Evolutionary conservation across 2,888 invertebrate genomes (phyloP), one percentile per base, ranked within the genome.

Genomic region (Epinotia bilunana): DNA sequence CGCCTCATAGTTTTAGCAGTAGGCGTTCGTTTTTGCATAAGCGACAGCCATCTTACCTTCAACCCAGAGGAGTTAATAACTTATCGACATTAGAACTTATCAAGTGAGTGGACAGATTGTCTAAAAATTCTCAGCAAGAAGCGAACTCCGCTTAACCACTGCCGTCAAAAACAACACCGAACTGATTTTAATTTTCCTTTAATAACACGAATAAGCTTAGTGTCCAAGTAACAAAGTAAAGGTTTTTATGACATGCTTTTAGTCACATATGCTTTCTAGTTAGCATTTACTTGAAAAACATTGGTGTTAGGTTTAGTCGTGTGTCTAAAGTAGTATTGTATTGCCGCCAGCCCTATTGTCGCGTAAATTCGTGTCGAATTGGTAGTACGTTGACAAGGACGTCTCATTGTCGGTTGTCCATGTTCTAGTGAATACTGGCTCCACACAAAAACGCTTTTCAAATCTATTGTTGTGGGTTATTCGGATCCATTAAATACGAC

Each of bases 321-420:
- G 49, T 16, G 16, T 16, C 49, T 49, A 49, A 16, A 49, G 49
- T 49, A 49, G 39, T 39, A 39, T 39, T 49, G 49, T 53, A n/a
- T 53, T 53, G 53, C 33, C 33, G 23, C 28, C 18, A 46, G 53
- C 39, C 39, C 53, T 57, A 12, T 71, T 65, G 64, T 39, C 64
- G 43, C 7, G 64, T 53, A 60, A 65, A 65, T 64, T 71, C 74
- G 60, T 74, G 71, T 74, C 74, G 53, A 71, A 74, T 74, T 43
- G 71, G 55, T 23, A 64, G 64, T 43, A 65, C 39, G 70, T 63
- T 57, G 20, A 57, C 74, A 71, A 74, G 74, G 73, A 69, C 69
- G 55, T 28, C 20, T 23, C 58, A 64, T 60, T 58, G 57, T 69
- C 55, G n/a, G n/a, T n/a, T n/a, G 43, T n/a, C 12, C 61, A 60